Evolutionary conservation across 2,113 vertebrate species (phyloP).

Genomic region (Odocoileus virginianus): DNA sequence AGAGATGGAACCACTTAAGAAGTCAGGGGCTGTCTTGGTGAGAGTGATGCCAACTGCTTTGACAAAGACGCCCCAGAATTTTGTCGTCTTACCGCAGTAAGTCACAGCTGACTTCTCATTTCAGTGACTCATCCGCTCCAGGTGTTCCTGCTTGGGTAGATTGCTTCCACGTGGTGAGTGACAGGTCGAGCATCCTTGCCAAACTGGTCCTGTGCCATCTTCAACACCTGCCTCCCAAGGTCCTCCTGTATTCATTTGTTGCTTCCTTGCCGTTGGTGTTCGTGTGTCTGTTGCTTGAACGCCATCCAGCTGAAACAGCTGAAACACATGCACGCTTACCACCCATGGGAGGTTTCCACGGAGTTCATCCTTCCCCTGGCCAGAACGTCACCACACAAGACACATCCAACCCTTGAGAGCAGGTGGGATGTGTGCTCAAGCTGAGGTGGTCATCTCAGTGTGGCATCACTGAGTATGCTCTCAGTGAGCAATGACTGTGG

Average conservation of each 20-base stretch:
- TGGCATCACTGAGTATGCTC: fast-evolving
- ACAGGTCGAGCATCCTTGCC: background rate
- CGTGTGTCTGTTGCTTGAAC: background rate
- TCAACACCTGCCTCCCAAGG: background rate
- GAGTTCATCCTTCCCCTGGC: background rate
- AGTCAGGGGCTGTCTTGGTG: background rate
- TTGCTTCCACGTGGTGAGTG: background rate
- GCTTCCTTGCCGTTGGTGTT: background rate
- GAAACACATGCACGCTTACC: background rate
- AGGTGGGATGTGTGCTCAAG: background rate
- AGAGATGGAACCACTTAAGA: background rate
- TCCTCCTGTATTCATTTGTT: no score
- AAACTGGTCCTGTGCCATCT: no score
- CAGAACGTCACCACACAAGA: background rate
- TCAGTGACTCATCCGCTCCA: fast-evolving
- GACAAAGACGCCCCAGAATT: fast-evolving
- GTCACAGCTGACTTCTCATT: fast-evolving
- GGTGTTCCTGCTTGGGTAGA: background rate
- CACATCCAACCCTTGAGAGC: fast-evolving
- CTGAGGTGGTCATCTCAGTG: background rate
- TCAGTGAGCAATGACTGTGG: fast-evolving
- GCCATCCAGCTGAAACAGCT: fast-evolving
- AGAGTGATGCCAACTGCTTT: fast-evolving
- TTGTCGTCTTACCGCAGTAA: fast-evolving
- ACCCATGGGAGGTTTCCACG: fast-evolving